Evolutionary conservation across 2,797 vertebrate species (phyloP).

Genomic region (Sebastes cheni): DNA sequence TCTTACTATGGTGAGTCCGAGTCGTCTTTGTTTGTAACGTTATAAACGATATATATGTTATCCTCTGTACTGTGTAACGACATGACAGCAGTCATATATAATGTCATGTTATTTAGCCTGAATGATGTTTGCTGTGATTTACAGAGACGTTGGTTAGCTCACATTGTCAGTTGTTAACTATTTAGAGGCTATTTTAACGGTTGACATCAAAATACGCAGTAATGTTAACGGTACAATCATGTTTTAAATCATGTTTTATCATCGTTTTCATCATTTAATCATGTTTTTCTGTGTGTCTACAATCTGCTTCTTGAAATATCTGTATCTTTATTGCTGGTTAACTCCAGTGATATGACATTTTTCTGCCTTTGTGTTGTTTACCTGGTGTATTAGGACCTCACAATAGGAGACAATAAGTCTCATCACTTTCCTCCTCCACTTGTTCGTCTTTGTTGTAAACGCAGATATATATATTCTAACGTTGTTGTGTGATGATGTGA

Average conservation of each 20-base stretch:
- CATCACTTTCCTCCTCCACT: conserved; percentile 11
- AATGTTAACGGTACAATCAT: conserved; percentile 1
- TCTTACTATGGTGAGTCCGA: conserved; percentile 83
- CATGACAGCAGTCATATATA: conserved; percentile 27
- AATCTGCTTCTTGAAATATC: not conserved
- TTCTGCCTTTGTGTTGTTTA: conserved; percentile 5
- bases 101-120: not conserved
- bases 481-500: too few species aligned
- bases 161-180: conserved; percentile 28
- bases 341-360: not conserved
- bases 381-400: conserved; percentile 17
- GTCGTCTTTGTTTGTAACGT: conserved; percentile 68
- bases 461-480: too few species aligned
- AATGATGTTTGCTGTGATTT: conserved; percentile 15
- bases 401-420: not conserved
- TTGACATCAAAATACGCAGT: conserved; percentile 28
- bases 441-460: not conserved
- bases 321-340: not conserved
- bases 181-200: conserved; percentile 18
- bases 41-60: conserved; percentile 32
- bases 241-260: not conserved
- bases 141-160: conserved; percentile 6
- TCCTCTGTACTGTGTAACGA: conserved; percentile 6
- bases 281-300: not conserved
- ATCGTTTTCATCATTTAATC: too few species aligned